phyloP scores from a whole-genome alignment of 2,888 invertebrate species.

The Meta bourneti region DNA sequence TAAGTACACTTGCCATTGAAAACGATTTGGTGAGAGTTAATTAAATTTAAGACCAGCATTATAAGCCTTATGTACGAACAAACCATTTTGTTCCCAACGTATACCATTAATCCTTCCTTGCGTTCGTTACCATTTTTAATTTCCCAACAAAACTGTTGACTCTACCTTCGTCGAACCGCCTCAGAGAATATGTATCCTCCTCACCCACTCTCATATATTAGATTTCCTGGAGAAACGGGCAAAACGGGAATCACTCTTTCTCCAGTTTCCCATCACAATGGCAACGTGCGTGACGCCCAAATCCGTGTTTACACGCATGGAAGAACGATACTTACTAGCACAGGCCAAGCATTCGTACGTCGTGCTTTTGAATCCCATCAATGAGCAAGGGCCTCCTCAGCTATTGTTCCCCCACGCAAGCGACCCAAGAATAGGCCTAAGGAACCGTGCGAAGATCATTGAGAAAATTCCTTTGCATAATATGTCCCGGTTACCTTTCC shows the following conservation, averaged over 20 bases:
- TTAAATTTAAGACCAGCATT: too few relatives aligned
- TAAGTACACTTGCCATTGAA: too few relatives aligned
- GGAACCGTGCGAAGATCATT: conserved; percentile 20
- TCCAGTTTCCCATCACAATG: background rate
- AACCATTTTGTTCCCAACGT: too few relatives aligned
- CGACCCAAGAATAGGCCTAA: conserved; percentile 13
- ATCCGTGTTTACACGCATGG: conserved; percentile 1
- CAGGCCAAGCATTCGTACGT: background rate
- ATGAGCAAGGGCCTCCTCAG: background rate
- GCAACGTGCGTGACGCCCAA: background rate
- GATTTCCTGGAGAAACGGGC: background rate
- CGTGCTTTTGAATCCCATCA: conserved; percentile 8
- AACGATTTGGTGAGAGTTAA: too few relatives aligned
- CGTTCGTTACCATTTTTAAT: background rate
- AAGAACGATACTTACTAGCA: conserved; percentile 5
- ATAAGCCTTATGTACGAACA: too few relatives aligned
- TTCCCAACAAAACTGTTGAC: background rate
- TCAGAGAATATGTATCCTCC: background rate
- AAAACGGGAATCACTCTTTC: conserved; percentile 16
- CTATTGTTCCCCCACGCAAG: conserved; percentile 3
- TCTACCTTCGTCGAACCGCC: background rate
- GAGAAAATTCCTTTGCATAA: conserved; percentile 54
- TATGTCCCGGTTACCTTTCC: conserved; percentile 22
- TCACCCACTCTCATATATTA: background rate
- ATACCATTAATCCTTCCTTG: background rate